Base-by-base conservation (phyloP, 2,797 vertebrate species). In the Notolabrus celidotus region DNA sequence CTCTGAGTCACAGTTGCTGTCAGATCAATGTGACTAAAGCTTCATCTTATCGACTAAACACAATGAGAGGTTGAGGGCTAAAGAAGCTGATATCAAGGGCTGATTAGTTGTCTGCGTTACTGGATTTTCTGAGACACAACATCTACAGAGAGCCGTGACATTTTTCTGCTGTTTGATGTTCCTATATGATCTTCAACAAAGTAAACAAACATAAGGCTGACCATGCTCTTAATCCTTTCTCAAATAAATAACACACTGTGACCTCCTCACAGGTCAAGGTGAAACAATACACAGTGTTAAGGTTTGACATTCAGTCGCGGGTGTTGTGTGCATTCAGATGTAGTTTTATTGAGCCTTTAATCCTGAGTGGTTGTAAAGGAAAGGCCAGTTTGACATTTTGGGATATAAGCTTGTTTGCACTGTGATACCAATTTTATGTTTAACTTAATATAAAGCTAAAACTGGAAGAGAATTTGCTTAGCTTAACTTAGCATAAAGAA, bases 1-100 rank as follows among this genome's bases (percentile, higher is more conserved):
- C 46, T 74, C 46, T 74, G 67, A 82, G 69, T 62, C 57, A 41
- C 57, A 42, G 58, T 54, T 65, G 54, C 43, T 46, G 67, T 68
- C 68, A 64, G 74, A 86, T 87, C 82, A 82, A 81, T 83, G 74
- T 59, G 59, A 65, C 67, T 61, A 33, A 64, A 57, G 62, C 38
- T 46, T 86, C 51, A 50, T 59, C 71, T 63, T 27, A 86, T 82
- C 8, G 74, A 87, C 77, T 45, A 31, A 75, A 69, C 51, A 46
- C 57, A 59, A 54, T 58, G 55, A 45, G 42, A 74, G 67, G 56
- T 59, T 43, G 51, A 65, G 19, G 61, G 77, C 67, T 57, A 61
- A 41, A 75, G 72, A 75, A 58, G 65, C 22, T 41, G 45, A 46
- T 66, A 34, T 45, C 42, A 54, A 56, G 15, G 19, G 10, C 53